Base-by-base conservation (phyloP, 2,113 vertebrate species). In the Pipra filicauda region DNA sequence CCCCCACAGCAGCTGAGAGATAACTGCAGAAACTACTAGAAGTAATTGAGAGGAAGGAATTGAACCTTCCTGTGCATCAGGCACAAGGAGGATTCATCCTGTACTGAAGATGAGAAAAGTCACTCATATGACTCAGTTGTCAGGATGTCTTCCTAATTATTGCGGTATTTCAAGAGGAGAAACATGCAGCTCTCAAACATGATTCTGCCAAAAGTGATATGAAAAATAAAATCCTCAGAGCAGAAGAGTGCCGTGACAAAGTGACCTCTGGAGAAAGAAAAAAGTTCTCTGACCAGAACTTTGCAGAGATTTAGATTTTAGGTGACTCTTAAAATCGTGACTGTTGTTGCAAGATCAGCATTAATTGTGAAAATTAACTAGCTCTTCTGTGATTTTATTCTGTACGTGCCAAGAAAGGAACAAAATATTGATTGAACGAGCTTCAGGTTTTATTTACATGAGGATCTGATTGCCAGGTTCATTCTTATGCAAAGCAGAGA, bases 381-480 rank as follows among this genome's bases (percentile, higher is more conserved):
- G 41, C 67, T 94, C 74, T 55, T 77, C 87, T 58, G n/a, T 78
- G 64, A 89, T 74, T 85, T 90, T 71, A 69, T 92, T 84, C 87
- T 73, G 6, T 33, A 74, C 1, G 4, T 84, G 90, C 81, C 87
- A 72, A 91, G 75, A 93, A 65, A 83, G 57, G 62, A 79, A 86
- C 41, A 83, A 96, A 95, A 87, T 85, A 96, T 83, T 94, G 93
- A 92, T 79, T 75, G 86, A 88, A n/a, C 3, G 31, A 62, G 67
- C 76, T 83, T 77, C 69, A 79, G 72, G 59, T 87, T 96, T 94
- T 95, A 95, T 94, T 96, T 96, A 91, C 82, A 71, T 69, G 83
- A 89, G n/a, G 57, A 78, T 95, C 92, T 96, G 94, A 97, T 95
- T 93, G 91, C 89, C 77, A 95, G 87, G 46, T 94, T 94, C 85